Conservation (phyloP, 2,113 vertebrate genomes). For the Panthera uncia region DNA sequence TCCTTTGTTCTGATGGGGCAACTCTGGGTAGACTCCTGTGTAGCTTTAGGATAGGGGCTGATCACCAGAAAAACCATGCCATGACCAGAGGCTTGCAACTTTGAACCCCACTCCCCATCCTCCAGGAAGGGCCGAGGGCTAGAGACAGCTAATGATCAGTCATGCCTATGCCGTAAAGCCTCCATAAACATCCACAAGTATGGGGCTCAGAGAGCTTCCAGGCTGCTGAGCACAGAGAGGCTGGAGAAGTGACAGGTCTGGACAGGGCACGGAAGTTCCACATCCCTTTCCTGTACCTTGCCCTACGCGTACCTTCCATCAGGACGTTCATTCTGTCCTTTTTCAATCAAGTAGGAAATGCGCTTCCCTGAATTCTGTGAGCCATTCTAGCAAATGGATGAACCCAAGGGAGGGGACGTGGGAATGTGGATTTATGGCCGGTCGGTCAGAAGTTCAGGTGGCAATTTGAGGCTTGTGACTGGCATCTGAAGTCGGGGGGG, state of each 20-base stretch:
- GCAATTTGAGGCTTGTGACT: neutral
- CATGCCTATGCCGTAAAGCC: neutral
- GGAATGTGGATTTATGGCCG: neutral
- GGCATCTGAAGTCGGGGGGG: neutral
- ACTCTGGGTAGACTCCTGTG: neutral
- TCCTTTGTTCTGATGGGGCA: neutral
- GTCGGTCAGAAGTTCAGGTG: neutral
- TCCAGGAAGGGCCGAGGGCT: neutral
- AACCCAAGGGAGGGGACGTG: neutral
- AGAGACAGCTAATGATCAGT: no score
- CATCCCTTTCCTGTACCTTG: neutral
- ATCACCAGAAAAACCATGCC: neutral
- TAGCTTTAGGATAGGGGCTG: neutral
- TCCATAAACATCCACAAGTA: neutral
- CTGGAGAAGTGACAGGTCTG: neutral
- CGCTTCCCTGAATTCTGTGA: neutral
- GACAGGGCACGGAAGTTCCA: accelerated
- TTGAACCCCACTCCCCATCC: neutral
- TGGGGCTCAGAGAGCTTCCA: neutral
- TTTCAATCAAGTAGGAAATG: neutral
- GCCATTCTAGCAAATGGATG: neutral
- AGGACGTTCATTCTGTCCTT: neutral
- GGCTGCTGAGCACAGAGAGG: neutral
- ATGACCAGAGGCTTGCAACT: neutral
- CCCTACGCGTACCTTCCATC: neutral